Percentiles rank a stretch among this genome's conserved stretches.
These are phyloP conservation scores for Chaetodon auriga DNA, from an alignment of 2,113 vertebrate species.

Conservation along the genomic window DNA sequence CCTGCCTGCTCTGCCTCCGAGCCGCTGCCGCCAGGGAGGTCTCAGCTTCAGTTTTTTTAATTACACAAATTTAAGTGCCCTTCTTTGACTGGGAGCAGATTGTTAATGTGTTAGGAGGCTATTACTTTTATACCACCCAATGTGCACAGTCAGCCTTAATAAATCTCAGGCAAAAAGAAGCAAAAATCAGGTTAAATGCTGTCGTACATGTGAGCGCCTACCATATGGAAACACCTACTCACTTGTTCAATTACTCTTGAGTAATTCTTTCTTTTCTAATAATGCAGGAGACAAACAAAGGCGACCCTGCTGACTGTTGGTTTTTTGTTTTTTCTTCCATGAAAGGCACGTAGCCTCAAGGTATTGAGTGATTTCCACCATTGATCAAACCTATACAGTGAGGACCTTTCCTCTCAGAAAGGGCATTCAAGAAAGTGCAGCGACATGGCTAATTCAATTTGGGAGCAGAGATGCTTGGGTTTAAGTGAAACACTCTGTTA, in stretches of 20 bases:
- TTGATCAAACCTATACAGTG: conserved; percentile 63
- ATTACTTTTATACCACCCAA: conserved; percentile 66
- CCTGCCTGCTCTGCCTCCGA: conserved; percentile 50
- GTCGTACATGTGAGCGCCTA: conserved; percentile 36
- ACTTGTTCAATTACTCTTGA: conserved; percentile 63
- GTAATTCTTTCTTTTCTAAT: conserved; percentile 54
- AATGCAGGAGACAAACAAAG: conserved; percentile 38
- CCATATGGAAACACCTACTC: conserved; percentile 74
- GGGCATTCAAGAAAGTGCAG: conserved; percentile 68
- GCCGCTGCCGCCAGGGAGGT: conserved; percentile 46
- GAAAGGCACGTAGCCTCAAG: conserved; percentile 44
- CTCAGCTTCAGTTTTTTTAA: conserved; percentile 66
- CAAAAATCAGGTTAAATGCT: conserved; percentile 66
- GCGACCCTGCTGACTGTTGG: conserved; percentile 26
- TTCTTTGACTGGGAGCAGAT: conserved; percentile 69
- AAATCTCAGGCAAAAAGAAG: conserved; percentile 68
- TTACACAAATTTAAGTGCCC: conserved; percentile 69
- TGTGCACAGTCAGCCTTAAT: conserved; percentile 65
- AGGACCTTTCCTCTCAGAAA: conserved; percentile 63
- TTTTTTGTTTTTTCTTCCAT: background rate
- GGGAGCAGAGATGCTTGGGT: conserved; percentile 64
- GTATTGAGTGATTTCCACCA: conserved; percentile 74
- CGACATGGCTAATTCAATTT: conserved; percentile 79
- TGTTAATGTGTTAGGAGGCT: conserved; percentile 66
- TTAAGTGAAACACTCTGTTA: conserved; percentile 80